Base-by-base conservation (phyloP, 92 coral and sea anemone species). In the Scolanthus callimorphus region DNA sequence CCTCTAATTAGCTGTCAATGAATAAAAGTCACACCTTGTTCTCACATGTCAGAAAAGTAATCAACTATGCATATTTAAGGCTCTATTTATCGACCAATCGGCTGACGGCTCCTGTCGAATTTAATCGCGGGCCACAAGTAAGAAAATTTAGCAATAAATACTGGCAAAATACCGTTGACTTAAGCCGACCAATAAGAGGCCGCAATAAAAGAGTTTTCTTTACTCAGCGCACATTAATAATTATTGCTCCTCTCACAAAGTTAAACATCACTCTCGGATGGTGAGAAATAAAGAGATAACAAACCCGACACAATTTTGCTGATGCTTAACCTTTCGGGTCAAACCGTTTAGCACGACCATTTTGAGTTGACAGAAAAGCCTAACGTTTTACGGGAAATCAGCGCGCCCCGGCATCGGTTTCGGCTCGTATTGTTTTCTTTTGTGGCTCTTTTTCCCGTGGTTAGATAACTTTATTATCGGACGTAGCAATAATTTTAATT, bases 1-100 rank as follows among this genome's bases (percentile, higher is more conserved):
- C 73, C 78, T 75, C 86, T 88, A 88, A 88, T 88, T 88, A 88
- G 96, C 71, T 77, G 86, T 88, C 96, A 88, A 88, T 88, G 96
- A 88, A 88, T 83, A 74, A 88, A 83, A 83, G 81, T 88, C 86
- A 83, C 96, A 83, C 96, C 90, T 88, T 80, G 81, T 83, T 83
- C 96, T 72, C 80, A 87, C 81, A 83, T 82, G 90, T 78, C 86
- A 82, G 64, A 74, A 74, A 83, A 77, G 96, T 82, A 83, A 87
- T 87, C 81, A 88, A 88, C 96, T 80, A 78, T 64, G 76, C 85
- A 78, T 83, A 74, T 82, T 78, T 74, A 82, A 73, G 77, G 82
- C 85, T 72, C 66, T 39, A 48, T 29, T 15, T 44, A 50, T 29
- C 53, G 66, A 52, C 96, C 90, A 88, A 88, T 88, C 90, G 78